A percentile compares a stretch with the other conserved stretches of the same genome.
Evolutionary conservation across 2,888 invertebrate species (phyloP).

Genomic region (Drosophila lutescens): DNA sequence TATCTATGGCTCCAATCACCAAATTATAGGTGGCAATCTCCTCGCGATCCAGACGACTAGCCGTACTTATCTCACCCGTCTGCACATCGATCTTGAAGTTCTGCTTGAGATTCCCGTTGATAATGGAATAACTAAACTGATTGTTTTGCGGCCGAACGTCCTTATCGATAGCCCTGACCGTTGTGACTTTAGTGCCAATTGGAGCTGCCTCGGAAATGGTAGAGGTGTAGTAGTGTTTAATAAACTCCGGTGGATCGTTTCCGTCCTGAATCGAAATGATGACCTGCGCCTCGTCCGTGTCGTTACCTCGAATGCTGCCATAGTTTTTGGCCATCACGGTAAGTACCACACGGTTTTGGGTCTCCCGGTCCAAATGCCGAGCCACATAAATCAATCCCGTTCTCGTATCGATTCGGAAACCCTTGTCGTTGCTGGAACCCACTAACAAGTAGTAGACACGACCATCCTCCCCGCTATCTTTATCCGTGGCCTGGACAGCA

Average conservation of each 20-base stretch:
- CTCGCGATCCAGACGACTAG: constrained; percentile 92
- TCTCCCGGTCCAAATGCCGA: constrained; percentile 92
- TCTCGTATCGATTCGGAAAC: constrained; percentile 93
- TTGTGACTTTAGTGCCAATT: constrained; percentile 89
- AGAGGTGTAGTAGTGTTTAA: constrained; percentile 91
- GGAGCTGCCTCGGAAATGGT: constrained; percentile 92
- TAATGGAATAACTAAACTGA: constrained; percentile 95
- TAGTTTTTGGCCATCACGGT: constrained; percentile 97
- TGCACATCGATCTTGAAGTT: constrained; percentile 95
- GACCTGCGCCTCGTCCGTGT: constrained; percentile 97
- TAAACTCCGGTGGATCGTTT: constrained; percentile 97
- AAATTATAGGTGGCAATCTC: constrained; percentile 90
- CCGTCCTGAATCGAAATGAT: constrained; percentile 97
- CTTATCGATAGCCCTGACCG: constrained; percentile 94
- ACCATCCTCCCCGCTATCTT: constrained; percentile 94
- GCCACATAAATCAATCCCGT: constrained; percentile 94
- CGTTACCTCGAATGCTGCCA: constrained; percentile 96
- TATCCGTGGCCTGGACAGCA: constrained; percentile 93
- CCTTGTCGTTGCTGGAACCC: constrained; percentile 95
- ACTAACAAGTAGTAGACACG: constrained; percentile 96
- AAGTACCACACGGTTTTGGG: constrained; percentile 94
- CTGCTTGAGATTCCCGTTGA: constrained; percentile 92
- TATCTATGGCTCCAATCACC: constrained; percentile 94
- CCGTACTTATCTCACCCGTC: constrained; percentile 92
- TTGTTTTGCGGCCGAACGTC: constrained; percentile 96